phyloP scores from a whole-genome alignment of 2,113 vertebrate species.

The Gallinago jamesoni region DNA sequence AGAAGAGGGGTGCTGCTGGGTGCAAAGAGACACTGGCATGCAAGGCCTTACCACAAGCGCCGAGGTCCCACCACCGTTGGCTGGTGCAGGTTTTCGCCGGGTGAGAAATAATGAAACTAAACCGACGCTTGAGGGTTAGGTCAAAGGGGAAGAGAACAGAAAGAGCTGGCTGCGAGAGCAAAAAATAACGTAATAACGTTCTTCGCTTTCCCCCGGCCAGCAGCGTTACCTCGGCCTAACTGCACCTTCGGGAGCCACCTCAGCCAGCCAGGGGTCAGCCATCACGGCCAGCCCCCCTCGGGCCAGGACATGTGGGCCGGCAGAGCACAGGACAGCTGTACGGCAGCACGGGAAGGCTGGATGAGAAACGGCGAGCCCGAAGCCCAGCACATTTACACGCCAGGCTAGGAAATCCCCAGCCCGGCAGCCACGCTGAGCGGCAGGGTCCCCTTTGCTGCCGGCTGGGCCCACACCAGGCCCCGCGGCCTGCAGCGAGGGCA shows the following conservation, averaged over 20 bases:
- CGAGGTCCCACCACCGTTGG: neutral
- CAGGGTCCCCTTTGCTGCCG: neutral
- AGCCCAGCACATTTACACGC: neutral
- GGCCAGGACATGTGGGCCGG: neutral
- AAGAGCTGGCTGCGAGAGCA: neutral
- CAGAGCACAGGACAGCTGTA: neutral
- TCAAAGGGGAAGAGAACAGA: neutral
- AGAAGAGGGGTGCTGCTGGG: neutral
- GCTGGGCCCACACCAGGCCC: neutral
- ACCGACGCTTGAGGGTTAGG: neutral
- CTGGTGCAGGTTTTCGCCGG: neutral
- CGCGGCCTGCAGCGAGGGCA: neutral
- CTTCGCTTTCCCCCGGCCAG: neutral
- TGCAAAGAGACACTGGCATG: neutral
- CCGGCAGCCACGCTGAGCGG: neutral
- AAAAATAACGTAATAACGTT: neutral
- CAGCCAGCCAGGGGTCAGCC: neutral
- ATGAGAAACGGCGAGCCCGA: neutral
- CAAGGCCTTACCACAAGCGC: accelerated
- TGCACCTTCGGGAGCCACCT: neutral
- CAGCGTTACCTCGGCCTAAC: accelerated
- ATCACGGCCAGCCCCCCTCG: neutral
- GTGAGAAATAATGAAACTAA: neutral
- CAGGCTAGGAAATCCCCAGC: neutral
- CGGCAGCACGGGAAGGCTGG: neutral